phyloP scores from a whole-genome alignment of 2,888 invertebrate genomes.

The Aspidapion aeneum region DNA sequence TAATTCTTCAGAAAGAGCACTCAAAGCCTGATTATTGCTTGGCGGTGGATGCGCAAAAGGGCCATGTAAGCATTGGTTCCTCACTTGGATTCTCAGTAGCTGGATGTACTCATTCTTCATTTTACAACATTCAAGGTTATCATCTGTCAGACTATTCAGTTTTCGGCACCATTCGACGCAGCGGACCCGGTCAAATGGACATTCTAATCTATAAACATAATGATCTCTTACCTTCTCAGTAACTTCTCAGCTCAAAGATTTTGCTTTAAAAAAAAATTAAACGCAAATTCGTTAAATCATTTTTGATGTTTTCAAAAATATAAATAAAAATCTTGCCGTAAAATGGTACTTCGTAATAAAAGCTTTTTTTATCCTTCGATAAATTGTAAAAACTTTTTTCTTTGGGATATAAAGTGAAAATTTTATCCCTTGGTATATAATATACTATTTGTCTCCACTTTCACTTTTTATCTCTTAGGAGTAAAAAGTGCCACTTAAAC shows the following conservation, averaged over 20 bases:
- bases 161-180: constrained; percentile 54
- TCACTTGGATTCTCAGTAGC: constrained; percentile 51
- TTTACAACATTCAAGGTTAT: constrained; percentile 46
- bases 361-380: no score
- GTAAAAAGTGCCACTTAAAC: no score
- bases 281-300: no score
- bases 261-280: constrained; percentile 35
- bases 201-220: constrained; percentile 10
- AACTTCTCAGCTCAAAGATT: not conserved
- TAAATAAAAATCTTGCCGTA: no score
- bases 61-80: constrained; percentile 49
- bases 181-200: constrained; percentile 50
- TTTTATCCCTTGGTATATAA: no score
- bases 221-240: not conserved
- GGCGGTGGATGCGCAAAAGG: constrained; percentile 52
- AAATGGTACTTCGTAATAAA: no score
- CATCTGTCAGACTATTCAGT: constrained; percentile 47
- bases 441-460: no score
- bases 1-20: constrained; percentile 49
- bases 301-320: no score
- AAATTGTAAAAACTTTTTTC: no score
- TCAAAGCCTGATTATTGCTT: constrained; percentile 38
- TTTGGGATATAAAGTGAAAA: no score
- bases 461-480: no score
- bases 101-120: constrained; percentile 54